Conservation (phyloP, 2,113 vertebrate species). For the Carettochelys insculpta region DNA sequence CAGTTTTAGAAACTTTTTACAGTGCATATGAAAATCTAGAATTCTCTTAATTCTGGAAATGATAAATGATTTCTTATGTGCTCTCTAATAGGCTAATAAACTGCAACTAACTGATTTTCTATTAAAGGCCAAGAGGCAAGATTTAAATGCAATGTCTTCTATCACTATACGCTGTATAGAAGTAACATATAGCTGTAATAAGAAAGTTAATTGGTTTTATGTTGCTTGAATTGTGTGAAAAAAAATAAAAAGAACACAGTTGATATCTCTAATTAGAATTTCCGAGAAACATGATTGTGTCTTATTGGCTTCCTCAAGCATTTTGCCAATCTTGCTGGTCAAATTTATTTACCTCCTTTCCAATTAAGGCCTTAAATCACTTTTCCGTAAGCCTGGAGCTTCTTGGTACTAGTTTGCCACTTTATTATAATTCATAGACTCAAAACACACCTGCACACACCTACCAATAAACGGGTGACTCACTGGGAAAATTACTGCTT, state of each 20-base stretch:
- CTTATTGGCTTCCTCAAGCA: not conserved
- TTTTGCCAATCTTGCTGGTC: conserved; percentile 17
- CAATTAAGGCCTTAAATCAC: not conserved
- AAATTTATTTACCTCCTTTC: conserved; percentile 15
- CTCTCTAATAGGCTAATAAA: conserved; percentile 52
- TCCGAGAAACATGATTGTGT: conserved; percentile 14
- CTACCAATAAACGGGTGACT: not conserved
- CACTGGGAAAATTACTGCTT: rapidly evolving
- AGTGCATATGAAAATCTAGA: conserved; percentile 6
- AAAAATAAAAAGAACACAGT: conserved; percentile 40
- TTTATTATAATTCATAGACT: conserved; percentile 7
- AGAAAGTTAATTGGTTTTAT: conserved; percentile 68
- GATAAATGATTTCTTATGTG: conserved; percentile 17
- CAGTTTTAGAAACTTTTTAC: not conserved
- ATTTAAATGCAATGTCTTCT: conserved; percentile 41
- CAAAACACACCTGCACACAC: not conserved
- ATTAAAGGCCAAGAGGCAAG: conserved; percentile 67
- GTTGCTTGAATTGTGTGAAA: conserved; percentile 31
- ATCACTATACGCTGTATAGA: conserved; percentile 9
- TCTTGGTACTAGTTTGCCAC: not conserved
- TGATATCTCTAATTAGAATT: conserved; percentile 65
- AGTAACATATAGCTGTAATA: conserved; percentile 39
- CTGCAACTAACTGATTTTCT: conserved; percentile 62
- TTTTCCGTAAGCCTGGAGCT: not conserved
- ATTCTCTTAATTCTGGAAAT: conserved; percentile 22